A percentile compares a stretch with the other conserved stretches of the same genome.
These are phyloP conservation scores for Ectemnius lituratus DNA, from an alignment of 2,888 invertebrate species.

Conservation along the genomic window DNA sequence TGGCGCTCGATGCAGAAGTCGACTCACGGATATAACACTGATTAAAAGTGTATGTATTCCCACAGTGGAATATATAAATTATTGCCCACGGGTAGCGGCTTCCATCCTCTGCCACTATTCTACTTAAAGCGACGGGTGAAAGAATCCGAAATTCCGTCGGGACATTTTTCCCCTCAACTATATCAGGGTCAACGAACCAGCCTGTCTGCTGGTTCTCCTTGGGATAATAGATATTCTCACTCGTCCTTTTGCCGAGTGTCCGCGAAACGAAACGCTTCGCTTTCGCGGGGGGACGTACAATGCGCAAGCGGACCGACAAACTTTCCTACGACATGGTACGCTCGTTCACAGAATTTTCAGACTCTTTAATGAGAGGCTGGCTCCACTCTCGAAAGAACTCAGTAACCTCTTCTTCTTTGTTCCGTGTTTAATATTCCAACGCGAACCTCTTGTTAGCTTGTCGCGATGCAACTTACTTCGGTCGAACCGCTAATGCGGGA, in stretches of 20 bases:
- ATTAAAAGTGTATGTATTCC: too few species aligned
- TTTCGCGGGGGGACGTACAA: neutral
- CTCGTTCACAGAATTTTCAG: constrained; percentile 54
- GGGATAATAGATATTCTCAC: neutral
- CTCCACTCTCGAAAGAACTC: constrained; percentile 19
- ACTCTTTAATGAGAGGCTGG: constrained; percentile 36
- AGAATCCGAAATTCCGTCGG: too few species aligned
- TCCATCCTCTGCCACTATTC: too few species aligned
- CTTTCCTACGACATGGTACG: neutral
- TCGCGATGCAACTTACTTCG: constrained; percentile 29
- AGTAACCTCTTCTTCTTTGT: constrained; percentile 19
- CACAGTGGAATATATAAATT: too few species aligned
- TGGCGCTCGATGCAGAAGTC: too few species aligned
- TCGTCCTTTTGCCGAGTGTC: constrained; percentile 9
- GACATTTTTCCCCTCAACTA: neutral
- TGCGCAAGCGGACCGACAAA: neutral
- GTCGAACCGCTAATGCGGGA: neutral
- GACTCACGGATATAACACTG: too few species aligned
- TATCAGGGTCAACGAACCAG: neutral
- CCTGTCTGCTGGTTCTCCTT: neutral
- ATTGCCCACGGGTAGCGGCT: too few species aligned
- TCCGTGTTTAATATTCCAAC: constrained; percentile 47
- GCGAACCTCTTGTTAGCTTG: constrained; percentile 24
- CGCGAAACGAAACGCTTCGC: neutral
- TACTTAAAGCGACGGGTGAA: too few species aligned